phyloP scores from a whole-genome alignment of 2,113 vertebrate species.

The Cnemophilus loriae region DNA sequence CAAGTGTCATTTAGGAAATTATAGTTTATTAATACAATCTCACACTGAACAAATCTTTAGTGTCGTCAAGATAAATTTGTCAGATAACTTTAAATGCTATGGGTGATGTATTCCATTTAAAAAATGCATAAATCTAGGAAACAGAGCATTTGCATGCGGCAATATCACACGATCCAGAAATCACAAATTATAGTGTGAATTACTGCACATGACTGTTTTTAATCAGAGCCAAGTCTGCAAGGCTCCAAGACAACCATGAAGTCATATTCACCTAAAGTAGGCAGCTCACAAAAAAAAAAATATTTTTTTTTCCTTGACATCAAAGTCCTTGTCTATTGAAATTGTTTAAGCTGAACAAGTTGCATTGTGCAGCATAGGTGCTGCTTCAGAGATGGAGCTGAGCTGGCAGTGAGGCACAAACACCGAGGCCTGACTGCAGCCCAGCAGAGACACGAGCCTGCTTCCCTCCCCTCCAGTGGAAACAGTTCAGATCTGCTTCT shows the following conservation, averaged over 20 bases:
- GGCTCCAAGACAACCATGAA: neutral
- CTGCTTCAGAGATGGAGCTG: neutral
- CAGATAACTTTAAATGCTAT: neutral
- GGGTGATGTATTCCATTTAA: neutral
- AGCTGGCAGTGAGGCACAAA: neutral
- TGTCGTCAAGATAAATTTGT: neutral
- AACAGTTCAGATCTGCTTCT: neutral
- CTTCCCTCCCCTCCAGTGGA: neutral
- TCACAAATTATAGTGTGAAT: neutral
- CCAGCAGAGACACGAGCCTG: neutral
- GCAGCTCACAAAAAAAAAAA: neutral
- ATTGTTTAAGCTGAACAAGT: neutral
- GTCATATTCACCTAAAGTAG: neutral
- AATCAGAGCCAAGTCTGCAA: neutral
- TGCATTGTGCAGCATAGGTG: neutral
- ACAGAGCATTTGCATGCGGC: neutral
- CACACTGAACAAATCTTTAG: neutral
- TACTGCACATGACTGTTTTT: neutral
- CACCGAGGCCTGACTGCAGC: neutral
- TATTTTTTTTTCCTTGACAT: neutral
- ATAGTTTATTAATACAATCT: neutral
- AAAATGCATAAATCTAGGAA: neutral
- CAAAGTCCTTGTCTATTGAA: neutral
- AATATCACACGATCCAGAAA: neutral
- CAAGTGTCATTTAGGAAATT: conserved; percentile 3